These are phyloP conservation scores for Puma concolor DNA, from an alignment of 2,113 vertebrate genomes.

Conservation along the genomic window DNA sequence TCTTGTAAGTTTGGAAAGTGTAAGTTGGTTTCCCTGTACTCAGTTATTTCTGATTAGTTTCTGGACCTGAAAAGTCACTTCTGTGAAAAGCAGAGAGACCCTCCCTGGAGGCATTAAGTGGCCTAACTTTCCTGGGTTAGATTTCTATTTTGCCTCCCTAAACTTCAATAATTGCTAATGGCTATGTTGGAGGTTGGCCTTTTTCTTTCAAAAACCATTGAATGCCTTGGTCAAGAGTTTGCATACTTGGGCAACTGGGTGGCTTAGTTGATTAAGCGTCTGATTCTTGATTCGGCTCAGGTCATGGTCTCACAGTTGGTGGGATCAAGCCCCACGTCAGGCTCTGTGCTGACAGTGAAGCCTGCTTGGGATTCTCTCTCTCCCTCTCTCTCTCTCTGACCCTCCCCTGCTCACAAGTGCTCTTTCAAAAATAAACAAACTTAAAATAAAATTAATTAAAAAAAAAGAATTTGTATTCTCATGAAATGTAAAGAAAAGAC, in stretches of 20 bases:
- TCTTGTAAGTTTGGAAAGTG: background rate
- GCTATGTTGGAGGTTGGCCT: background rate
- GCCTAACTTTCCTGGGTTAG: background rate
- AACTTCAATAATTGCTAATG: background rate
- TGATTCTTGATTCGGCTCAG: too few relatives aligned
- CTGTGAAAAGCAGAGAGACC: conserved; percentile 7
- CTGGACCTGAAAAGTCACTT: conserved; percentile 2
- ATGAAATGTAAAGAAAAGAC: background rate
- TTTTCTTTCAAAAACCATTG: background rate
- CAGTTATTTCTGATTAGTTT: conserved; percentile 13
- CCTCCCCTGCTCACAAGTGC: too few relatives aligned
- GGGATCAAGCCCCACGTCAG: too few relatives aligned
- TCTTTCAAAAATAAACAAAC: too few relatives aligned
- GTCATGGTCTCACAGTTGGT: too few relatives aligned
- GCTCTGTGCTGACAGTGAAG: too few relatives aligned
- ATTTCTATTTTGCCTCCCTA: background rate
- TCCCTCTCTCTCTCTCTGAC: too few relatives aligned
- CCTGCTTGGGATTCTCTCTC: too few relatives aligned
- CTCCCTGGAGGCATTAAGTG: background rate
- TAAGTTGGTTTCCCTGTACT: background rate
- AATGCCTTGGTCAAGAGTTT: conserved; percentile 26
- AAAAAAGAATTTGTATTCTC: background rate
- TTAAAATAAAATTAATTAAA: too few relatives aligned
- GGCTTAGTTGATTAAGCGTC: too few relatives aligned
- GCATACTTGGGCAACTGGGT: background rate